Evolutionary conservation across 2,888 invertebrate genomes (phyloP).

Genomic region (Ophion costatus): DNA sequence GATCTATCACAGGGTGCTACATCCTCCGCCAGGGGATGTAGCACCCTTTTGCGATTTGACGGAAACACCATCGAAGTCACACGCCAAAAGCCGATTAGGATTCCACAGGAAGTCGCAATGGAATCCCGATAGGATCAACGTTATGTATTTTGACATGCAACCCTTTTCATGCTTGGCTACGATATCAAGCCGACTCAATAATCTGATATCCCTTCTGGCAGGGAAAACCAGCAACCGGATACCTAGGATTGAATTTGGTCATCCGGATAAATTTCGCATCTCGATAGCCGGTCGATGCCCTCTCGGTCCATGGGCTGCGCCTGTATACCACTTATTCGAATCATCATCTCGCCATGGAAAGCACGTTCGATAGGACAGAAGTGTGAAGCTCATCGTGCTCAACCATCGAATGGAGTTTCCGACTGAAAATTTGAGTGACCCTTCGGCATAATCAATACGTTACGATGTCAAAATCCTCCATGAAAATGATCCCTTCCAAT

Average conservation of each 20-base stretch:
- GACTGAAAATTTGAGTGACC: conserved; percentile 28
- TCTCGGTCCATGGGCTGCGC: conserved; percentile 7
- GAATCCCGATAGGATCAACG: conserved; percentile 8
- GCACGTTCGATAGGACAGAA: conserved; percentile 40
- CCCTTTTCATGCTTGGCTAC: conserved; percentile 25
- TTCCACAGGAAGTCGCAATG: conserved; percentile 8
- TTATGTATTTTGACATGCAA: conserved; percentile 31
- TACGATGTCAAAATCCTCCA: not conserved
- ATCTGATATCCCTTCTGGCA: conserved; percentile 40
- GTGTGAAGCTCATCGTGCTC: conserved; percentile 7
- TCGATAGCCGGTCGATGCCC: conserved; percentile 60
- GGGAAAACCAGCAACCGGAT: conserved; percentile 44
- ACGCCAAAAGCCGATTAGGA: conserved; percentile 6
- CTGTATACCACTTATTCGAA: conserved; percentile 10
- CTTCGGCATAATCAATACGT: conserved; percentile 13
- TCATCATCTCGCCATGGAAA: conserved; percentile 38
- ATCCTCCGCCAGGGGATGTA: not conserved
- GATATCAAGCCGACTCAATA: conserved; percentile 47
- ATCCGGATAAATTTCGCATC: conserved; percentile 53
- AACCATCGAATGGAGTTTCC: conserved; percentile 34
- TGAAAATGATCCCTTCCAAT: not conserved
- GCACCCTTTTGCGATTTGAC: not conserved
- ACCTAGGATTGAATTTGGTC: conserved; percentile 56
- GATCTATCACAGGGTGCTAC: not conserved
- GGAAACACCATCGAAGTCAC: not conserved